Evolutionary conservation across 2,888 invertebrate genomes (phyloP).

Genomic region (Romanomermis culicivorax): DNA sequence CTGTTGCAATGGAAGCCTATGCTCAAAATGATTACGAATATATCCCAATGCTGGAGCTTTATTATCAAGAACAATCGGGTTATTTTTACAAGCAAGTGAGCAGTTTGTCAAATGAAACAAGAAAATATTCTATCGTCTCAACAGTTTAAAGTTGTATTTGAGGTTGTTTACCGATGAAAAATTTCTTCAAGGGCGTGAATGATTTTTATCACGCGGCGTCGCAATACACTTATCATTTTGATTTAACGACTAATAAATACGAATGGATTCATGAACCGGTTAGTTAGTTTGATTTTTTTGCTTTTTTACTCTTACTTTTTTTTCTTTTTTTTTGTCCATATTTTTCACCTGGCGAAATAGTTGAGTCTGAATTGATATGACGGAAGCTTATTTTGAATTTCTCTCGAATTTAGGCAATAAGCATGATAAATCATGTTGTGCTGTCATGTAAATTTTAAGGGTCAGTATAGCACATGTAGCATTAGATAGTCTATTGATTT

Average conservation of each 20-base stretch:
- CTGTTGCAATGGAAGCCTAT: background rate
- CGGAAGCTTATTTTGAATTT: no score
- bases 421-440: no score
- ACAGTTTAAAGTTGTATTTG: no score
- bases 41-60: background rate
- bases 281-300: background rate
- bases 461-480: no score
- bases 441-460: no score
- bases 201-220: background rate
- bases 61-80: background rate
- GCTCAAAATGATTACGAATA: background rate
- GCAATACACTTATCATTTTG: background rate
- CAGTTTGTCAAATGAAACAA: background rate
- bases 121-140: no score
- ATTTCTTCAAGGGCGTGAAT: background rate
- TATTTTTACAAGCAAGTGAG: background rate
- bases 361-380: no score
- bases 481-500: no score
- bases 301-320: background rate
- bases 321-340: background rate
- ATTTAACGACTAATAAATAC: background rate
- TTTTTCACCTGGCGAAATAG: background rate
- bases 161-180: no score
- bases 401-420: no score
- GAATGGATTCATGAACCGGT: background rate